These are phyloP conservation scores for Metellina segmentata DNA, from an alignment of 2,888 invertebrate genomes.

Conservation along the genomic window DNA sequence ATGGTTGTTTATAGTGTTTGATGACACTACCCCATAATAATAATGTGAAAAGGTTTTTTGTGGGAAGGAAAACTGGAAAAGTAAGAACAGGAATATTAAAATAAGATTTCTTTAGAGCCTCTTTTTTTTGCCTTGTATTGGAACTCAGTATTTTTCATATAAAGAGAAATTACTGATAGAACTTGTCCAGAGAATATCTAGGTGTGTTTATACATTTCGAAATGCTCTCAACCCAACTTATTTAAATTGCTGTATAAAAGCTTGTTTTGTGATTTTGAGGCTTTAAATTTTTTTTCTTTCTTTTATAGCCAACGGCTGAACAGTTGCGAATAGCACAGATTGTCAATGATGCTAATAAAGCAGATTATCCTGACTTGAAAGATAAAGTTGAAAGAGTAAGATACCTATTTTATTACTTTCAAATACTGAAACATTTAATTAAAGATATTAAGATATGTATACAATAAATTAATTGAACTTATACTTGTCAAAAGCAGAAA, in stretches of 20 bases:
- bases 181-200: background rate
- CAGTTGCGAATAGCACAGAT: slow-evolving; percentile 92
- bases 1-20: no score
- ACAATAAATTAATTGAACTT: background rate
- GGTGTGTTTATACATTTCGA: background rate
- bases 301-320: slow-evolving; percentile 88
- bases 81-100: no score
- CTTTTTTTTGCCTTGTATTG: no score
- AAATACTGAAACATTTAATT: background rate
- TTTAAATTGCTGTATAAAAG: background rate
- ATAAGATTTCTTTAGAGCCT: no score
- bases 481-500: background rate
- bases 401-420: background rate
- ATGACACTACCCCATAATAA: no score
- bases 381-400: slow-evolving; percentile 87
- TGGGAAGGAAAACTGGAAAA: no score
- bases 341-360: slow-evolving; percentile 85
- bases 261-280: background rate
- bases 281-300: background rate
- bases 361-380: slow-evolving; percentile 85
- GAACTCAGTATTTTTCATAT: no score
- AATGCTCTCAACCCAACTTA: background rate
- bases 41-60: no score
- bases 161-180: no score
- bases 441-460: no score